These are phyloP conservation scores for Caenorhabditis tropicalis DNA, from an alignment of 1,140 invertebrate species.

Conservation along the genomic window DNA sequence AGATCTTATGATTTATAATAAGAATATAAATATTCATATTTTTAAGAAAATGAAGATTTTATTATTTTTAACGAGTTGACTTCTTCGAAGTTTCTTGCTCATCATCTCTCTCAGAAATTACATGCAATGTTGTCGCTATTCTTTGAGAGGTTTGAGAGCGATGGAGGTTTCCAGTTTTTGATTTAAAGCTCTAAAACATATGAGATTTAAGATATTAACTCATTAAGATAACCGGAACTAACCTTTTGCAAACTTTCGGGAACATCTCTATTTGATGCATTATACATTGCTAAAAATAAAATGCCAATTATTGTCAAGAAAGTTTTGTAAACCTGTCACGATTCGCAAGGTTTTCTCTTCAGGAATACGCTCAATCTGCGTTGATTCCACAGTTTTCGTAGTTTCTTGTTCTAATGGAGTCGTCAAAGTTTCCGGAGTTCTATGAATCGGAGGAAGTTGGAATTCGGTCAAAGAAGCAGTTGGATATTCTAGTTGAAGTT, in stretches of 20 bases:
- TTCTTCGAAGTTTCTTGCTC: background rate
- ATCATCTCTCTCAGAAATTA: background rate
- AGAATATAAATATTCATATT: too few species aligned
- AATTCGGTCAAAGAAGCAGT: conserved; percentile 5
- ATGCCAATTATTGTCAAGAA: background rate
- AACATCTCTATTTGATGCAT: conserved; percentile 1
- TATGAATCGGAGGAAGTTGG: background rate
- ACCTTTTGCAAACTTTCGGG: conserved; percentile 25
- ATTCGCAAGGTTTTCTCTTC: conserved; percentile 2
- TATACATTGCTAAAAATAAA: background rate
- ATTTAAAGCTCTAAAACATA: conserved; percentile 15
- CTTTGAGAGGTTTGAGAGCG: background rate
- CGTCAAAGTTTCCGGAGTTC: conserved; percentile 32
- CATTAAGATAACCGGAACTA: background rate
- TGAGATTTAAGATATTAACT: background rate
- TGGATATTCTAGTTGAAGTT: conserved; percentile 10
- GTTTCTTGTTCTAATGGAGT: conserved; percentile 1
- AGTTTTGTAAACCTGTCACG: background rate
- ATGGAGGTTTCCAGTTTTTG: background rate
- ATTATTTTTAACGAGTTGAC: background rate
- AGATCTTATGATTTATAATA: too few species aligned
- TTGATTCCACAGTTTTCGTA: background rate
- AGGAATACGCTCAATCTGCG: background rate
- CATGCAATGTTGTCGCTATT: background rate
- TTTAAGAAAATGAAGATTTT: too few species aligned